Conservation (phyloP, 2,888 invertebrate species). For the Drosophila fulvimacula region DNA sequence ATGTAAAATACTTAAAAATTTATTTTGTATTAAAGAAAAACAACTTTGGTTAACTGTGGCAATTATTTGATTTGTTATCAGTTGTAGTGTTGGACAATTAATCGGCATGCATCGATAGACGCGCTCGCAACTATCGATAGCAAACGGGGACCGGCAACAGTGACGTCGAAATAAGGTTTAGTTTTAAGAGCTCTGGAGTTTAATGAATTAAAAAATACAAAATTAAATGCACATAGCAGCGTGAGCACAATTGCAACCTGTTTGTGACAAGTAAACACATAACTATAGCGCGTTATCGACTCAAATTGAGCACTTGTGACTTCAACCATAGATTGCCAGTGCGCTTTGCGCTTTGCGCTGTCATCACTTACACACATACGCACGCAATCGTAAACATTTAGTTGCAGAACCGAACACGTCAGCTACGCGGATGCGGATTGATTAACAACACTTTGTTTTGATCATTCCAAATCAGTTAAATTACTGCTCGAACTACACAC, state of each 20-base stretch:
- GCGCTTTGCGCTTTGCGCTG: conserved; percentile 21
- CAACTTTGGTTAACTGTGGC: background rate
- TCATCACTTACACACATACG: conserved; percentile 50
- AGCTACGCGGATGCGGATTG: conserved; percentile 68
- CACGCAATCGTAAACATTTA: conserved; percentile 64
- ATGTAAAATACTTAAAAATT: background rate
- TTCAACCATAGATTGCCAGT: conserved; percentile 20
- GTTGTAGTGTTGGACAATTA: conserved; percentile 11
- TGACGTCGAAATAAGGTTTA: conserved; percentile 22
- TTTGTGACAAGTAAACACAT: background rate
- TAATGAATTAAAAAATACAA: conserved; percentile 32
- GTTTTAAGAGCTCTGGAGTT: background rate
- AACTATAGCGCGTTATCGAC: background rate
- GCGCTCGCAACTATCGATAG: conserved; percentile 31
- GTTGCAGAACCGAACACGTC: conserved; percentile 80
- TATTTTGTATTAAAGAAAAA: background rate
- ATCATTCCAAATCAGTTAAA: conserved; percentile 31
- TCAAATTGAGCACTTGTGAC: conserved; percentile 34
- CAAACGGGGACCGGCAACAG: conserved; percentile 1
- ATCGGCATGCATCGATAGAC: background rate
- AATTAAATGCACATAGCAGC: background rate
- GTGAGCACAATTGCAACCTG: background rate
- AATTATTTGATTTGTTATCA: background rate
- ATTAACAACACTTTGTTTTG: conserved; percentile 45
- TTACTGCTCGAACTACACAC: conserved; percentile 16